Evolutionary conservation across 1,140 invertebrate species (phyloP).

Genomic region (Lepidurus apus): DNA sequence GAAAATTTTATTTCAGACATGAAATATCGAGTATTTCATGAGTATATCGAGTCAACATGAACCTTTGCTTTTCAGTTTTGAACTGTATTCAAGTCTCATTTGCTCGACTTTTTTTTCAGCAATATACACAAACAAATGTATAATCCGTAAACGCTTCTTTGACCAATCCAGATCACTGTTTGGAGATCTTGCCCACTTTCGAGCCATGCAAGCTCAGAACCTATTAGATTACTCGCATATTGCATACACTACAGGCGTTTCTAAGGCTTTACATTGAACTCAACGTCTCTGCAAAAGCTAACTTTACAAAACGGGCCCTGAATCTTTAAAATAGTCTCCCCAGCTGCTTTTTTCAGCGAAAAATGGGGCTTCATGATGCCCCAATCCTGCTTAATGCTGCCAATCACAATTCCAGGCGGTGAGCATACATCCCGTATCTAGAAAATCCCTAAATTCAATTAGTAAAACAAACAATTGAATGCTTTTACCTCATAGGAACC

Average conservation of each 20-base stretch:
- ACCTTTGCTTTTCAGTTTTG: too few relatives aligned
- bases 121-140: too few relatives aligned
- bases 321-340: too few relatives aligned
- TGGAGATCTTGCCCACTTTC: constrained; percentile 47
- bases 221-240: background rate
- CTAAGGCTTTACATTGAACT: constrained; percentile 52
- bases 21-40: too few relatives aligned
- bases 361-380: constrained; percentile 70
- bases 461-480: background rate
- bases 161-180: constrained; percentile 47
- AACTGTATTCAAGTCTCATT: too few relatives aligned
- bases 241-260: background rate
- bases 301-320: constrained; percentile 77
- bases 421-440: constrained; percentile 63
- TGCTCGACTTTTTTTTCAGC: too few relatives aligned
- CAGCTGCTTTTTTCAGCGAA: constrained; percentile 67
- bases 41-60: too few relatives aligned
- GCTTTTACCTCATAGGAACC: too few relatives aligned
- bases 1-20: too few relatives aligned
- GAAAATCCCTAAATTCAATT: constrained; percentile 37
- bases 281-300: constrained; percentile 73
- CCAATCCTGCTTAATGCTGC: constrained; percentile 79
- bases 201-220: constrained; percentile 39
- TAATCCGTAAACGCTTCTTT: constrained; percentile 48
- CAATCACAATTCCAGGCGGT: constrained; percentile 65